These are phyloP conservation scores for Prolemur simus DNA, from an alignment of 2,113 vertebrate species.

Conservation along the genomic window DNA sequence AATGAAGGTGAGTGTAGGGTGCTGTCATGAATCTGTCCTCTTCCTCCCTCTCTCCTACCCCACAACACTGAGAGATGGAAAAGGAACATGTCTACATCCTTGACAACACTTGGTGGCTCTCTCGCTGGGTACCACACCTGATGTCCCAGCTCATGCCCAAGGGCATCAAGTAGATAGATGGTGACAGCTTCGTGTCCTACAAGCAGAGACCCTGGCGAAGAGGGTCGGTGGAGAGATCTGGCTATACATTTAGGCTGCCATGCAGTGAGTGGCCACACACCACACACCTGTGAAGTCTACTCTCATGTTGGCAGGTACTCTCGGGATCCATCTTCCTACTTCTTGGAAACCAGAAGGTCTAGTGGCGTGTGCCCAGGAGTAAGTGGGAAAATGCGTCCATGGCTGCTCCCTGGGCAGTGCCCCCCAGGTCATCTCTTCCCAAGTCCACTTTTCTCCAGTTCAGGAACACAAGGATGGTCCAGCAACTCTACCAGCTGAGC, in stretches of 20 bases:
- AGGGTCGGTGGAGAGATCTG: not conserved
- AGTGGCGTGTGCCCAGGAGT: rapidly evolving
- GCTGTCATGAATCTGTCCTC: not conserved
- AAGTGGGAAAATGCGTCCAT: not conserved
- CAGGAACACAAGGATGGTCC: not conserved
- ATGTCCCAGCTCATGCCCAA: not conserved
- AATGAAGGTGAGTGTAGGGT: not conserved
- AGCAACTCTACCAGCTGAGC: not conserved
- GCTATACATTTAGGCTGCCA: not conserved
- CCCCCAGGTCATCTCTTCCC: not conserved
- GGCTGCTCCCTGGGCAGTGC: not conserved
- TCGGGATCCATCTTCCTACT: not conserved
- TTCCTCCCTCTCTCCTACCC: not conserved
- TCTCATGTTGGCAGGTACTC: not conserved
- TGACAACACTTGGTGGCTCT: too few species aligned
- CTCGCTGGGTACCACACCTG: not conserved
- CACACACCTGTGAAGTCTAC: rapidly evolving
- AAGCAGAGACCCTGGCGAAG: not conserved
- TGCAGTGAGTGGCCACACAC: not conserved
- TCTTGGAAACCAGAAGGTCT: not conserved
- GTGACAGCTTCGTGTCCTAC: not conserved
- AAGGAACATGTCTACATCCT: not conserved
- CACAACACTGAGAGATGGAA: not conserved
- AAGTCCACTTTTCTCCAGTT: not conserved
- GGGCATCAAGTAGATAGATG: not conserved